Base-by-base conservation (phyloP, 30 jellyfish, hydroid and myxozoan genomes). In the Aurelia coerulea region DNA sequence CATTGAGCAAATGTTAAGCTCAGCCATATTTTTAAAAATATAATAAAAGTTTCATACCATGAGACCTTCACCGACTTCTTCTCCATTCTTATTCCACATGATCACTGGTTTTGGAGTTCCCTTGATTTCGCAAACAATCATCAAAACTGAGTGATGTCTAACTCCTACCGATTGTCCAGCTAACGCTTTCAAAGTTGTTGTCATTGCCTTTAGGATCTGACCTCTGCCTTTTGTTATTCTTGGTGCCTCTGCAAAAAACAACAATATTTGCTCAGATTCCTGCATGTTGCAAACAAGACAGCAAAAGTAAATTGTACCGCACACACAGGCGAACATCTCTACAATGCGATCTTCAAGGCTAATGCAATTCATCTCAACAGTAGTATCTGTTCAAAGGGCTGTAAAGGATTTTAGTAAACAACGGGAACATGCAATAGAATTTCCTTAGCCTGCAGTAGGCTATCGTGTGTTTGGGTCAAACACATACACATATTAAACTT, bases 91-190 rank as follows among this genome's bases (percentile, higher is more conserved):
- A 31, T 39, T 80, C 98, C 98, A 92, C 56, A 37, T 74, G 51
- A 92, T 65, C 35, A 52, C 67, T 7, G 98, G 98, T 31, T 73
- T 42, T 17, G 98, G 98, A 32, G 60, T 74, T 5, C 98, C 98
- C 13, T 35, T 83, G 54, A 73, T 79, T 68, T 81, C 85, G 62
- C 98, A 92, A n/a, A 78, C 17, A n/a, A 92, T 76, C 90, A 72
- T 77, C 68, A 92, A 71, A 41, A 60, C 84, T 16, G 94, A 86
- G 41, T 59, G 73, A 17, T 76, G 90, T 8, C 89, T 56, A 32
- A 70, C 70, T 46, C 89, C 75, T 8, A 86, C 68, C 2, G 90
- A 76, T 58, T 69, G 79, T 17, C 95, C 95, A 54, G 78, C 79
- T 7, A 58, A 73, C 2, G 95, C 86, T 37, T 86, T 86, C 51